phyloP scores from a whole-genome alignment of 1,140 invertebrate species.

The Caenorhabditis remanei region DNA sequence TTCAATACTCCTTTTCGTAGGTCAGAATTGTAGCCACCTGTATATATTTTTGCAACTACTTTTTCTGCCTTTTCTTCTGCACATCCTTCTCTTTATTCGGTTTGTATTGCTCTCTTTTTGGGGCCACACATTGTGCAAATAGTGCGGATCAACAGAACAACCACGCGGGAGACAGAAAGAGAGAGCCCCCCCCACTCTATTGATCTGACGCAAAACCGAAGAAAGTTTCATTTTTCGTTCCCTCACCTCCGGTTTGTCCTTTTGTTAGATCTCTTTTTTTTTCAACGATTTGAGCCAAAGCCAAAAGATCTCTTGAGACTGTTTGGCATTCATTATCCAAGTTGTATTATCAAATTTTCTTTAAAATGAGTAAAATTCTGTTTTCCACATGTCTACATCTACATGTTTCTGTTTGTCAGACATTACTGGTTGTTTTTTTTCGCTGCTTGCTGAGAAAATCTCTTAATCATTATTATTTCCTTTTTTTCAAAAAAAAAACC shows the following conservation, averaged over 20 bases:
- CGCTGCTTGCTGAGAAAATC: background rate
- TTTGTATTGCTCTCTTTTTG: slow-evolving; percentile 16
- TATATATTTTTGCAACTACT: background rate
- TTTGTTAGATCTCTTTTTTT: background rate
- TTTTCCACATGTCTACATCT: too few species aligned
- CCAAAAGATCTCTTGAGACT: too few species aligned
- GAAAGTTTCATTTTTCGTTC: slow-evolving; percentile 48
- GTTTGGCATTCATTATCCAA: too few species aligned
- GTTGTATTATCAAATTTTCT: too few species aligned
- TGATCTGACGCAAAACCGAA: slow-evolving; percentile 31
- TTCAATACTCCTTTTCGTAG: too few species aligned
- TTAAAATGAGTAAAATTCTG: too few species aligned
- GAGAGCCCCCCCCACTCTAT: background rate
- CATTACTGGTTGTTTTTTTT: too few species aligned
- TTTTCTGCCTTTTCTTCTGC: background rate
- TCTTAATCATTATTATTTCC: background rate
- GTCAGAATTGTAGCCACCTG: too few species aligned
- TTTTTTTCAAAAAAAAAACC: background rate
- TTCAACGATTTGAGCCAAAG: background rate
- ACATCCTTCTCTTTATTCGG: background rate
- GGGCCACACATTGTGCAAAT: slow-evolving; percentile 34
- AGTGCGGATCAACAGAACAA: slow-evolving; percentile 49
- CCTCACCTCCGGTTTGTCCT: background rate
- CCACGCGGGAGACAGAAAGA: background rate
- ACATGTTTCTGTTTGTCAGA: too few species aligned